Evolutionary conservation across 2,888 invertebrate species (phyloP), one percentile per base, ranked within the genome.

Genomic region (Therioaphis trifolii): DNA sequence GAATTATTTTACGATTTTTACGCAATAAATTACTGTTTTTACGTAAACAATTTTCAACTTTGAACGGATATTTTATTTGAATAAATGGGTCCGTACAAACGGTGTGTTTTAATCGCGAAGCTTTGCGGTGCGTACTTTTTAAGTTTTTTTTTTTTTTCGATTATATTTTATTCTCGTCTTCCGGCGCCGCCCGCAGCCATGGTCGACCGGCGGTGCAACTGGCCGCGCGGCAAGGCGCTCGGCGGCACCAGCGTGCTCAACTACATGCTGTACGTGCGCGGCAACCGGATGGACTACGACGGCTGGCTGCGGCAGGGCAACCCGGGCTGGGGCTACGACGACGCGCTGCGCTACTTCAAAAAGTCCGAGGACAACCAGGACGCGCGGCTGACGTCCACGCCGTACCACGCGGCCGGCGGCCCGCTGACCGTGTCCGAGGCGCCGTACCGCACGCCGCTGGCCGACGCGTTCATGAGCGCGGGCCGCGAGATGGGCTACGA

Each of bases 361-460:
- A 96, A 96, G 88, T 96, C 96, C 0, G 96, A 96, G 89, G 96
- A 96, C 89, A 96, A 96, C 87, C 92, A 93, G 87, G 97, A 95
- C 88, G 95, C 95, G 0, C 96, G 95, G 87, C 88, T 96, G 85
- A 91, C 94, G 0, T 91, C 92, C 84, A 95, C 95, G 0, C 93
- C 92, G 0, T 96, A 95, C 87, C 96, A 96, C 87, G 91, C 92
- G 4, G 93, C 92, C 0, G 96, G 95, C 0, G 95, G 95, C 2
- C 95, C 94, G 87, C 89, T 96, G 40, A 96, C 96, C 0, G 92
- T 96, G 2, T 93, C 94, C 11, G 96, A 96, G 89, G 94, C 96
- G 0, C 95, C 96, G 0, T 96, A 93, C 89, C 93, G 94, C 85
- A 96, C 96, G 0, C 96, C 96, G 0, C 88, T 96, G 78, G 93